These are phyloP conservation scores for Myotis myotis DNA, from an alignment of 2,797 vertebrate species.

Conservation along the genomic window DNA sequence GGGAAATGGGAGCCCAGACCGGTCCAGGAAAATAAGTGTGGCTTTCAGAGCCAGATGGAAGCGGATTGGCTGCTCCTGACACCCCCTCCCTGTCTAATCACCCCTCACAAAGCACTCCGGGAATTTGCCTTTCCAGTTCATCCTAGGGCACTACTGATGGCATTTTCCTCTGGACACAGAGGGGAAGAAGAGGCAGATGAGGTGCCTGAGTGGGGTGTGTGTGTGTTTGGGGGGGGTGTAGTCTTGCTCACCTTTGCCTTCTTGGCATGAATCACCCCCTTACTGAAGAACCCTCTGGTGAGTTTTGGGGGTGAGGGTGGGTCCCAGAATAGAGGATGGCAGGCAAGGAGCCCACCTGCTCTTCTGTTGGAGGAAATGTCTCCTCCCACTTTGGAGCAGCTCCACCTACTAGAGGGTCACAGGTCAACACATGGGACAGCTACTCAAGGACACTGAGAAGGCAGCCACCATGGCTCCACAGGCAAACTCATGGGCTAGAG, in stretches of 20 bases:
- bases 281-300: background rate
- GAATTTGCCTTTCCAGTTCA: conserved; percentile 62
- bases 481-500: background rate
- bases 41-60: conserved; percentile 66
- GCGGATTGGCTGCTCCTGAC: conserved; percentile 20
- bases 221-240: background rate
- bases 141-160: conserved; percentile 60
- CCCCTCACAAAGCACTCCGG: conserved; percentile 51
- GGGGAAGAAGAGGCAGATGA: background rate
- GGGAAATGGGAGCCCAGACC: conserved; percentile 60
- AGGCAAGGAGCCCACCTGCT: background rate
- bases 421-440: background rate
- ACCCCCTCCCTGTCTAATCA: background rate
- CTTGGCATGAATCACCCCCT: background rate
- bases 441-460: background rate
- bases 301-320: background rate
- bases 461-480: rapidly evolving
- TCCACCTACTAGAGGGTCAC: background rate
- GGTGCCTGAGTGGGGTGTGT: rapidly evolving
- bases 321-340: background rate
- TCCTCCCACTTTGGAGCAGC: background rate
- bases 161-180: conserved; percentile 14
- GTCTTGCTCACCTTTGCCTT: background rate
- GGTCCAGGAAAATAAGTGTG: conserved; percentile 75
- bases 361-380: background rate